Evolutionary conservation across 2,888 invertebrate genomes (phyloP), one percentile per base, ranked within the genome.

Genomic region (Polyommatus iphigenia): DNA sequence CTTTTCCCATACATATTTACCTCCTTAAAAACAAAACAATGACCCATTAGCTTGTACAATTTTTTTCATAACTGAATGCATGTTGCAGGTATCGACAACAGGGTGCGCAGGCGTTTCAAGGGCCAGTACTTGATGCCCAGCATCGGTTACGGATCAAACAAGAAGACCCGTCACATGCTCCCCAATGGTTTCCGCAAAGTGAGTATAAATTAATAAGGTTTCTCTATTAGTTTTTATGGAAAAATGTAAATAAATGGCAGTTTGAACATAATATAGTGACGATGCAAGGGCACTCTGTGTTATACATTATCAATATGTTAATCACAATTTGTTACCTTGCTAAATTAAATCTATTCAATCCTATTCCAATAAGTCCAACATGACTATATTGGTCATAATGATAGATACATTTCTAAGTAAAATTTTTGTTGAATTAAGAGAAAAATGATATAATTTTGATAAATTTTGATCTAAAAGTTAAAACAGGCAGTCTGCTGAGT

Each of bases 71-170:
- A n/a, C 59, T 62, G 13, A 4, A 13, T 29, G 29, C 7, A 18
- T 67, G 24, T 77, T 73, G 2, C 88, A 94, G 94, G 99, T 98
- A 99, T 99, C 94, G 99, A 99, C 95, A 99, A 99, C 96, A 96
- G 99, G 94, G 99, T 99, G 76, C 97, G 99, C 85, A 97, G 99
- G 90, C 96, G 99, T 85, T 99, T 99, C 95, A 99, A 99, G 97
- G 99, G 99, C 50, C 99, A 99, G 90, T 98, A 97, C 89, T 95
- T 98, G 95, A 99, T 99, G 99, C 99, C 99, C 82, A 99, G 97
- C 90, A 99, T 99, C 91, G 99, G 99, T 96, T 99, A 99, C 90
- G 99, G 99, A 83, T 98, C 98, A 85, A 97, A 97, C 92, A 97
- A 97, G 89, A 97, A 97, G 89, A 99, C 99, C 80, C 97, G 97